A percentile compares a stretch with the other conserved stretches of the same genome.
phyloP scores from a whole-genome alignment of 2,888 invertebrate genomes.

The Sturmia bella region DNA sequence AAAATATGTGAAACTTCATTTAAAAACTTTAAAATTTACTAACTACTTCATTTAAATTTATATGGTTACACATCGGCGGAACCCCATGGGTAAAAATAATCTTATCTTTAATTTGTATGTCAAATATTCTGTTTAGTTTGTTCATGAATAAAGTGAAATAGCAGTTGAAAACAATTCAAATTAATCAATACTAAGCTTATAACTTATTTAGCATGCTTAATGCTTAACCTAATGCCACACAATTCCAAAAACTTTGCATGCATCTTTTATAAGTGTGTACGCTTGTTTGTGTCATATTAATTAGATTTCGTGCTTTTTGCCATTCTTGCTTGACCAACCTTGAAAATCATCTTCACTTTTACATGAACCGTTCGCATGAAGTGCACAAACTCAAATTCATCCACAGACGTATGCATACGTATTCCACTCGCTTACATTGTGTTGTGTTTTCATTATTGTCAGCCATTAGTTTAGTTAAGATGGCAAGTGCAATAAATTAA shows the following conservation, averaged over 20 bases:
- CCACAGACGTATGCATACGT: background rate
- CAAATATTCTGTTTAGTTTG: no score
- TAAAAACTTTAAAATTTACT: no score
- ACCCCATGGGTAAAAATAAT: no score
- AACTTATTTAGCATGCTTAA: background rate
- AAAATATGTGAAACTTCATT: no score
- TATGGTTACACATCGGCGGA: no score
- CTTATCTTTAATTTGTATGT: no score
- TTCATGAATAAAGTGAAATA: no score
- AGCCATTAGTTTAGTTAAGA: constrained; percentile 56
- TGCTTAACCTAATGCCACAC: background rate
- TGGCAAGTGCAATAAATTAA: constrained; percentile 65
- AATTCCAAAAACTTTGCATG: background rate
- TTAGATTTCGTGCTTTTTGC: background rate
- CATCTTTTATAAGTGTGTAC: no score
- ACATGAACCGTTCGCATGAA: background rate
- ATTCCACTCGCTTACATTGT: background rate
- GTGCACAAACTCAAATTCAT: background rate
- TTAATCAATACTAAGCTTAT: no score
- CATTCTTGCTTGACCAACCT: background rate
- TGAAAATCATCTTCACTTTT: background rate
- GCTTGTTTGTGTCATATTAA: background rate
- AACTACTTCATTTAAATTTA: no score
- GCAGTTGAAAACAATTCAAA: no score
- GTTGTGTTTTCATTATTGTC: constrained; percentile 46